Percentiles rank a stretch among this genome's conserved stretches.
Evolutionary conservation across 2,888 invertebrate genomes (phyloP).

Genomic region (Eretmocerus hayati): DNA sequence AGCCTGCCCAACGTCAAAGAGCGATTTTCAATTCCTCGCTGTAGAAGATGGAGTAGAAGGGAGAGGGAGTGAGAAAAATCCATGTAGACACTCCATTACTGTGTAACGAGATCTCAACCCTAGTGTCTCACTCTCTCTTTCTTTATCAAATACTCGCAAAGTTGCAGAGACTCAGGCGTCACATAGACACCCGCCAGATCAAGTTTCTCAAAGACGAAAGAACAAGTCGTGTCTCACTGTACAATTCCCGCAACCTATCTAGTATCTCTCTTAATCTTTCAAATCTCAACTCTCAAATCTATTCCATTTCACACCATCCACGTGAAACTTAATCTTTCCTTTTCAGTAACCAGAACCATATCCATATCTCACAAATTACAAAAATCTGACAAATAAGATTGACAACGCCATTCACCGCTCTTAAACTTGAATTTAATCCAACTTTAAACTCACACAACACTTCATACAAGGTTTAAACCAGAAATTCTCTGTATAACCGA

Average conservation of each 20-base stretch:
- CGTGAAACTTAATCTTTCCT: background rate
- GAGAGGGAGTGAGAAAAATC: background rate
- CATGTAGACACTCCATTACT: conserved; percentile 7
- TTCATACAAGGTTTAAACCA: too few relatives aligned
- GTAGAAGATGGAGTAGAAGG: too few relatives aligned
- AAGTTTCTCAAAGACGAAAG: background rate
- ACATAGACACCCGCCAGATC: too few relatives aligned
- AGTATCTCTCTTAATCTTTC: background rate
- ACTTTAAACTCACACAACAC: too few relatives aligned
- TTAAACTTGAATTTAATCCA: too few relatives aligned
- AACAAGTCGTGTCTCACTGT: background rate
- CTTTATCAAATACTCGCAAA: conserved; percentile 5
- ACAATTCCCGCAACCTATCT: background rate
- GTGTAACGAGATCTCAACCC: conserved; percentile 20
- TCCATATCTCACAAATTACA: too few relatives aligned
- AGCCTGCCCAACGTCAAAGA: background rate
- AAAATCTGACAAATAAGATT: too few relatives aligned
- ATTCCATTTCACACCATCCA: background rate
- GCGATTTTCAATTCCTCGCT: background rate
- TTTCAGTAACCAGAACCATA: too few relatives aligned
- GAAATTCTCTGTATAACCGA: too few relatives aligned
- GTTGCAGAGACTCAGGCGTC: too few relatives aligned
- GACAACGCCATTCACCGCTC: too few relatives aligned
- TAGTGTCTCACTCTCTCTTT: conserved; percentile 2
- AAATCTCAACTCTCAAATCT: background rate